phyloP scores from a whole-genome alignment of 37 sponge, comb jelly and placozoan genomes.

The Halisarca cf. caerulea region DNA sequence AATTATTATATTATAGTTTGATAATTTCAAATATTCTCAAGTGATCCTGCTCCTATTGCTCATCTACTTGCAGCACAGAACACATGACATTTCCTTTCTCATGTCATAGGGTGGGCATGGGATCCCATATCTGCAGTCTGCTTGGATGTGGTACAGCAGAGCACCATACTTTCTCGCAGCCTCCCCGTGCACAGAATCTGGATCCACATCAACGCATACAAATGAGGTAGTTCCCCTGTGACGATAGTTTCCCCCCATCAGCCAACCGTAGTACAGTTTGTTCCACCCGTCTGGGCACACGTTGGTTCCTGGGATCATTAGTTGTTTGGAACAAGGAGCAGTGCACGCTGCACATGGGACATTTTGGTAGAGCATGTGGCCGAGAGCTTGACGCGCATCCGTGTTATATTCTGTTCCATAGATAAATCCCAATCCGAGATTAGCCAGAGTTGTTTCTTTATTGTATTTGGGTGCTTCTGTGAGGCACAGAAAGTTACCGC shows the following conservation, averaged over 20 bases:
- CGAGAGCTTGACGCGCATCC: background rate
- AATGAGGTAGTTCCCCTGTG: background rate
- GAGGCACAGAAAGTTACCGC: slow-evolving; percentile 48
- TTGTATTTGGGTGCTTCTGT: slow-evolving; percentile 22
- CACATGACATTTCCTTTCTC: no score
- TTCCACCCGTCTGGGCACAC: background rate
- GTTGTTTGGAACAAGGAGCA: background rate
- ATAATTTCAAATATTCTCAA: no score
- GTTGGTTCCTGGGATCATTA: slow-evolving; percentile 12
- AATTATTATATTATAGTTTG: no score
- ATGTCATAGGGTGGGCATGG: no score
- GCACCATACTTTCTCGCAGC: no score
- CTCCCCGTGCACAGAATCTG: no score
- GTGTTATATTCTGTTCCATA: slow-evolving; percentile 52
- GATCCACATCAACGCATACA: no score
- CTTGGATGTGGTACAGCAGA: no score
- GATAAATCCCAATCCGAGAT: background rate
- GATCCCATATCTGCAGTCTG: no score
- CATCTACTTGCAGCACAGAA: no score
- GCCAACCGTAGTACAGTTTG: background rate
- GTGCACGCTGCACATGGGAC: slow-evolving; percentile 28
- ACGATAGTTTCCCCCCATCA: background rate
- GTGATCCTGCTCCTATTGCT: no score
- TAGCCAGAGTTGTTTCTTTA: background rate
- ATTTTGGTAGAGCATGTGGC: background rate